Percentiles rank a stretch among this genome's conserved stretches.
phyloP scores from a whole-genome alignment of 1,140 invertebrate genomes.

The Penaeus vannamei region DNA sequence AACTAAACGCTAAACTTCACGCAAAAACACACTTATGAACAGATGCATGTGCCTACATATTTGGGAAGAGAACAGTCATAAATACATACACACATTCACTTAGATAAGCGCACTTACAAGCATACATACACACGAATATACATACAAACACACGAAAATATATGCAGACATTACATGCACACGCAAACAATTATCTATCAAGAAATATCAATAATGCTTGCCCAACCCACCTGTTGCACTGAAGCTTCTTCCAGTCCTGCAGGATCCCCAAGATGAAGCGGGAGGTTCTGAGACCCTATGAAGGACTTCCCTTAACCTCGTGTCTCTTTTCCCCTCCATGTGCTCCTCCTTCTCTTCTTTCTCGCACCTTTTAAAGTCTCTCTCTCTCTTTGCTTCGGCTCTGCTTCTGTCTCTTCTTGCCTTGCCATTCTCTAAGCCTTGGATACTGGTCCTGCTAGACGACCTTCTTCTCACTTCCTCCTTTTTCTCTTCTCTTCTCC shows the following conservation, averaged over 20 bases:
- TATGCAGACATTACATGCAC: neutral
- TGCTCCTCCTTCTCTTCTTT: neutral
- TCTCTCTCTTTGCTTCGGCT: neutral
- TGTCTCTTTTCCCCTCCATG: neutral
- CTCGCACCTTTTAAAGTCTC: neutral
- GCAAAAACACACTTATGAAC: no score
- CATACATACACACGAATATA: neutral
- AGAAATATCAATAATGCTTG: neutral
- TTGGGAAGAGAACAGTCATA: no score
- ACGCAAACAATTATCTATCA: neutral
- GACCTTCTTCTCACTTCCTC: slow-evolving; percentile 4
- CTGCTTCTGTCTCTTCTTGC: neutral
- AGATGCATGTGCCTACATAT: no score
- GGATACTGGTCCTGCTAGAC: no score
- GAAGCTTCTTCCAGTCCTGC: slow-evolving; percentile 49
- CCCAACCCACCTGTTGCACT: slow-evolving; percentile 38
- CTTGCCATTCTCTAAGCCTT: neutral
- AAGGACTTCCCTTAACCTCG: slow-evolving; percentile 31
- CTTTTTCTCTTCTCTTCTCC: neutral
- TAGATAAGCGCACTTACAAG: neutral
- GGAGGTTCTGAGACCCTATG: slow-evolving; percentile 39
- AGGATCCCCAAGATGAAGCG: slow-evolving; percentile 51
- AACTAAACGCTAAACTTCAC: no score
- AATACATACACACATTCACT: neutral
- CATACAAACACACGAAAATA: neutral